Conservation (phyloP, 2,888 invertebrate species). For the Meta bourneti region DNA sequence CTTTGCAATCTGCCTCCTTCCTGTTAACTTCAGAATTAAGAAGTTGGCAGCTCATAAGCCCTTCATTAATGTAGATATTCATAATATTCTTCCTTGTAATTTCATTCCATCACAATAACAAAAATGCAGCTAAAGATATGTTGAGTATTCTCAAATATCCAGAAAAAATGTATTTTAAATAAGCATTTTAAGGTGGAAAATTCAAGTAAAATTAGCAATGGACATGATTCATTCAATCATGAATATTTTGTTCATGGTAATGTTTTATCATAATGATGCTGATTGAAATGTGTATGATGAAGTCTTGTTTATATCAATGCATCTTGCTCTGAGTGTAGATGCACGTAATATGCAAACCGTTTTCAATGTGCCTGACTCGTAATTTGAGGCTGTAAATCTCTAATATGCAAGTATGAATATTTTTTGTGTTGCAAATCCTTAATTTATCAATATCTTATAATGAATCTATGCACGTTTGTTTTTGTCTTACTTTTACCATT, state of each 20-base stretch:
- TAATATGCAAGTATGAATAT: not conserved
- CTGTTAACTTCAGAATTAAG: too few relatives aligned
- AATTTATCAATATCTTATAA: not conserved
- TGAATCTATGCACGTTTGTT: not conserved
- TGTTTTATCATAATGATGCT: not conserved
- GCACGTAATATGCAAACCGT: not conserved
- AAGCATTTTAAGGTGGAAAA: too few relatives aligned
- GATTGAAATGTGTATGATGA: not conserved
- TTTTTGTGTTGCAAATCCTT: not conserved
- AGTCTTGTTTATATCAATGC: not conserved
- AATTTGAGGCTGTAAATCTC: not conserved
- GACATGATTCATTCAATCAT: too few relatives aligned
- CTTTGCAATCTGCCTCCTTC: too few relatives aligned
- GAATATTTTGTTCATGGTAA: not conserved
- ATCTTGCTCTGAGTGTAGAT: not conserved
- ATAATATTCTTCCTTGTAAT: too few relatives aligned
- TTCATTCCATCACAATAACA: too few relatives aligned
- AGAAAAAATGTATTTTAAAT: too few relatives aligned
- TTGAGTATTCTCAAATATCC: too few relatives aligned
- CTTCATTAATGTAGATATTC: too few relatives aligned
- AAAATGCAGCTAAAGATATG: too few relatives aligned
- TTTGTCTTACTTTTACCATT: not conserved
- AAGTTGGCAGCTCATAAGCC: too few relatives aligned
- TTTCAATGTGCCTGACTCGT: constrained; percentile 15
- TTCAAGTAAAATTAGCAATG: too few relatives aligned